Percentiles rank a stretch among this genome's conserved stretches.
Conservation (phyloP, 92 coral and sea anemone genomes). For the Desmophyllum pertusum region DNA sequence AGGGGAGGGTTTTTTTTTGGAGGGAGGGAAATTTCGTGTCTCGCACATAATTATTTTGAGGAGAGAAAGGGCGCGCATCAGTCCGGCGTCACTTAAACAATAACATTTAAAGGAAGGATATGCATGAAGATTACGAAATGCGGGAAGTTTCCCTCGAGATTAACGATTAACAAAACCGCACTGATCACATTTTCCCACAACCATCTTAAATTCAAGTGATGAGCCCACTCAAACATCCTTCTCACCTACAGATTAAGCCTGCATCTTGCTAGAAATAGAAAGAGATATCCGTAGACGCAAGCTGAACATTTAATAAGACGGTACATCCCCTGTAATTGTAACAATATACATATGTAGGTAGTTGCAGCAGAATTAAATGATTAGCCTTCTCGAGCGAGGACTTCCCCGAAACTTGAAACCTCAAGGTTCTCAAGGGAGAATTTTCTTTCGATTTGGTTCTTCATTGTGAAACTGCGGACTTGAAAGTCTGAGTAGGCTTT, state of each 20-base stretch:
- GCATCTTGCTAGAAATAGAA: too few relatives aligned
- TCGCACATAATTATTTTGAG: neutral
- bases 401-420: conserved; percentile 4
- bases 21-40: neutral
- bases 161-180: neutral
- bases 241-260: neutral
- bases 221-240: neutral
- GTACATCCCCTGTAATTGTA: neutral
- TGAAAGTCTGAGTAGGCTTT: neutral
- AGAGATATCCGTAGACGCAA: too few relatives aligned
- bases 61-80: too few relatives aligned
- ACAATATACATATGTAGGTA: neutral
- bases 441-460: neutral
- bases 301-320: too few relatives aligned
- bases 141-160: neutral
- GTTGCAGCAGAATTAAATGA: neutral
- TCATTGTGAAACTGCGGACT: neutral
- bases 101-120: neutral
- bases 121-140: neutral
- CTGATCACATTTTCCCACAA: too few relatives aligned
- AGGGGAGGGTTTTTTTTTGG: neutral
- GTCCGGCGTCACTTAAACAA: too few relatives aligned
- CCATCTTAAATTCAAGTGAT: too few relatives aligned
- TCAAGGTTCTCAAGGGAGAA: neutral
- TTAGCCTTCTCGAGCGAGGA: neutral